Evolutionary conservation across 2,113 vertebrate species (phyloP).

Genomic region (Vidua macroura): DNA sequence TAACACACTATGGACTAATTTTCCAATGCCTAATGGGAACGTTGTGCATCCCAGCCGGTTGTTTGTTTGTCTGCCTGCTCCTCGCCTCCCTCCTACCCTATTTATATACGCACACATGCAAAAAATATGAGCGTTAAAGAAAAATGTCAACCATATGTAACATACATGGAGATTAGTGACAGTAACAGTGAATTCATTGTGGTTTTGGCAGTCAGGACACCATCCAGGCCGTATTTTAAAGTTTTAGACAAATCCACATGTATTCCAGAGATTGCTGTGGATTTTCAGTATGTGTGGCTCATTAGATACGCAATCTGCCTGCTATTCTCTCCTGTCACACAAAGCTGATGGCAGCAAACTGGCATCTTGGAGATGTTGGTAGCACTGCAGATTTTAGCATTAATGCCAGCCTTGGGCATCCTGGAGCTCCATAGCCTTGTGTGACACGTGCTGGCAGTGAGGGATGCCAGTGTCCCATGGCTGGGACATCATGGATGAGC

Average conservation of each 20-base stretch:
- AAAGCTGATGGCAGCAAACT: conserved; percentile 69
- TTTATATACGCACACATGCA: conserved; percentile 52
- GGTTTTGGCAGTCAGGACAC: conserved; percentile 62
- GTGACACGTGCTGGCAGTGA: neutral
- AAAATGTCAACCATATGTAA: conserved; percentile 62
- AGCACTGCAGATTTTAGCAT: conserved; percentile 70
- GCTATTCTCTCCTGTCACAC: conserved; percentile 61
- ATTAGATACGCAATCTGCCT: conserved; percentile 65
- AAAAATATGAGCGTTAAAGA: conserved; percentile 59
- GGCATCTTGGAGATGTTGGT: conserved; percentile 62
- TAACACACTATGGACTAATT: neutral
- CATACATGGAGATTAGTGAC: conserved; percentile 56
- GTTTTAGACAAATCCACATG: conserved; percentile 56
- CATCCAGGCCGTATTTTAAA: conserved; percentile 59
- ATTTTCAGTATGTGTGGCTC: conserved; percentile 51
- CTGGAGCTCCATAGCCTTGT: conserved; percentile 51
- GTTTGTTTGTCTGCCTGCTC: conserved; percentile 64
- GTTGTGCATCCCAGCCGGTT: conserved; percentile 28
- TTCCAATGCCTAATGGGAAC: conserved; percentile 29
- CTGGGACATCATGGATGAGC: neutral
- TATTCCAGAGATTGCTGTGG: conserved; percentile 66
- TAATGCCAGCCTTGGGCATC: conserved; percentile 69
- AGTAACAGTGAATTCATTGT: conserved; percentile 60
- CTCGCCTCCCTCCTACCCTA: conserved; percentile 31
- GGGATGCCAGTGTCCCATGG: neutral